Base-by-base conservation (phyloP, 2,113 vertebrate species). In the Ameiurus melas region DNA sequence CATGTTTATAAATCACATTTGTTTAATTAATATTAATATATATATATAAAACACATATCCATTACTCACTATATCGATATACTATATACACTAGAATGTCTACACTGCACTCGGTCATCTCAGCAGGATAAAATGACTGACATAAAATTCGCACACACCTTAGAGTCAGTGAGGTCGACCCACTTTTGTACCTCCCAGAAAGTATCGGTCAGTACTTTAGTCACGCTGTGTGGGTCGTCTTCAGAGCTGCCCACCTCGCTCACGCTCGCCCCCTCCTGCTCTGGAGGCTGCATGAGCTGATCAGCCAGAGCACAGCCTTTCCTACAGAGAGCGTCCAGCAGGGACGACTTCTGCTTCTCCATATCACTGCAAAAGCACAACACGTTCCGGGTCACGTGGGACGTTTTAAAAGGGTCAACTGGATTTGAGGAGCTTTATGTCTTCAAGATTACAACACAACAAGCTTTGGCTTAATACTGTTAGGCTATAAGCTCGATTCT, bases 141-240 rank as follows among this genome's bases (percentile, higher is more conserved):
- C 7, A 7, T 99, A 98, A 57, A 0, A 1, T 33, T 5, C 20
- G 36, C 12, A 19, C 16, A 0, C 19, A 99, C 98, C 97, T 99
- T 99, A 57, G 96, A 96, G 92, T 99, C 98, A 27, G 95, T 97
- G 53, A 99, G 95, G 89, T 99, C 98, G 0, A 96, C 97, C 98
- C 98, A 99, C 92, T 99, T 99, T 89, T 97, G 97, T 78, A 97
- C 96, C 94, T 99, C 98, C 97, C 97, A 99, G 89, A 97, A 99
- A 0, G 96, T 97, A 39, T 99, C 97, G 0, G 91, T 94, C 89
- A 99, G 93, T 53, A 92, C 92, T 89, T 97, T 96, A 6, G 94
- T 93, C 87, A 94, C 89, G 14, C 88, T 93, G 2, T 97, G 95
- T 13, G 94, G 91, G 66, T 95, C 93, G 4, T 99, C 97, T 0